Conservation (phyloP, 2,797 vertebrate species). For the Anguilla marmorata region DNA sequence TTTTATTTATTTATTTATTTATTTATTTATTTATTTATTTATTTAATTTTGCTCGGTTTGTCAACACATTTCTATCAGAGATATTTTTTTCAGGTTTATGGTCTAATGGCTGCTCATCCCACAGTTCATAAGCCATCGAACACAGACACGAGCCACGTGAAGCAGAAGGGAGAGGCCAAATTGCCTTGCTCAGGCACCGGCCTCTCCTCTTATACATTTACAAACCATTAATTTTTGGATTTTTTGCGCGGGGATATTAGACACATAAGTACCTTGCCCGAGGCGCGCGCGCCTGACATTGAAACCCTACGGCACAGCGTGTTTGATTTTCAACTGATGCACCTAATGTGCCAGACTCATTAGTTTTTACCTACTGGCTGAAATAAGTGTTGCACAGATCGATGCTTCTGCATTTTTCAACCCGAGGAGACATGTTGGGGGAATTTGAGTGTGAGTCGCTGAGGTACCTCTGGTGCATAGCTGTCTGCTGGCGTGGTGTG, state of each 20-base stretch:
- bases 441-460: background rate
- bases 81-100: constrained; percentile 23
- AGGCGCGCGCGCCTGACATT: background rate
- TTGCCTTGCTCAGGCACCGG: no score
- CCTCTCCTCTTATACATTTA: background rate
- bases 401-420: background rate
- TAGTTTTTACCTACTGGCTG: background rate
- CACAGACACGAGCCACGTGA: background rate
- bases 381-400: background rate
- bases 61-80: constrained; percentile 17
- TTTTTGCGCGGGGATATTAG: background rate
- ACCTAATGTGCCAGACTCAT: background rate
- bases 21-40: background rate
- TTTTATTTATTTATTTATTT: background rate
- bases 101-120: constrained; percentile 28
- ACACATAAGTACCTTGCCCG: background rate
- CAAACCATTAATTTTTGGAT: background rate
- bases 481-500: background rate
- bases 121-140: constrained; percentile 11
- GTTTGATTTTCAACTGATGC: background rate
- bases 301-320: background rate
- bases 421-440: background rate
- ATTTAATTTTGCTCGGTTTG: background rate
- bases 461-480: background rate
- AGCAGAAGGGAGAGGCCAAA: background rate